Evolutionary conservation across 2,797 vertebrate genomes (phyloP).

Genomic region (Cynodonichthys magdalenae): DNA sequence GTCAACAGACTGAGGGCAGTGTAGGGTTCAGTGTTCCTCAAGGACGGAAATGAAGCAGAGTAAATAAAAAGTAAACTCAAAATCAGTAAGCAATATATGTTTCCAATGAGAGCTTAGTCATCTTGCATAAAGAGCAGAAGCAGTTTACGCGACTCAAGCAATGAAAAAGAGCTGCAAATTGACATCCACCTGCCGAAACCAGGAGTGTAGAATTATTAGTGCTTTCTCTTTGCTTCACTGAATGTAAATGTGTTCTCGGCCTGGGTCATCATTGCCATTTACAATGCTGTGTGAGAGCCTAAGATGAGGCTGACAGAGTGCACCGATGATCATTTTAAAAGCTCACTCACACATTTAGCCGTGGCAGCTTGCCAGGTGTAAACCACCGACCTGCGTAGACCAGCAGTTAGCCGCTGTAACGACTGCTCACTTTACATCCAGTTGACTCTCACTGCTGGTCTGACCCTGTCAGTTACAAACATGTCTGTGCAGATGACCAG

Average conservation of each 20-base stretch:
- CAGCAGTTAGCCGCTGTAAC: constrained; percentile 58
- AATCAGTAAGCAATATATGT: neutral
- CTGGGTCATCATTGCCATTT: constrained; percentile 19
- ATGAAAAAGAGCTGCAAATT: no score
- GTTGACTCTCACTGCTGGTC: constrained; percentile 21
- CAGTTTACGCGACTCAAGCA: neutral
- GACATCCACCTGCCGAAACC: neutral
- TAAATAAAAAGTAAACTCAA: neutral
- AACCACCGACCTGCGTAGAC: constrained; percentile 33
- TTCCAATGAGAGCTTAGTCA: neutral
- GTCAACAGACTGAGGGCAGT: neutral
- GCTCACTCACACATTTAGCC: constrained; percentile 57
- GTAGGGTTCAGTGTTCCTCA: neutral
- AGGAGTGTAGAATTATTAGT: constrained; percentile 42
- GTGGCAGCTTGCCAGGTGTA: constrained; percentile 60
- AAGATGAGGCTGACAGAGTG: constrained; percentile 38
- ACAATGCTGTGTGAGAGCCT: constrained; percentile 41
- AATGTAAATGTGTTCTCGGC: constrained; percentile 37
- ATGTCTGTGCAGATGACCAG: constrained; percentile 49
- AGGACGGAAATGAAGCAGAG: neutral
- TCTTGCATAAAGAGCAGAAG: no score
- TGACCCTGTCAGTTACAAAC: constrained; percentile 68
- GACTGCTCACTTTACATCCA: constrained; percentile 52
- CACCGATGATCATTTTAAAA: constrained; percentile 62
- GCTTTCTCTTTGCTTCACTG: constrained; percentile 29